These are phyloP conservation scores for Phrynosoma platyrhinos DNA, from an alignment of 2,113 vertebrate species.

Conservation along the genomic window DNA sequence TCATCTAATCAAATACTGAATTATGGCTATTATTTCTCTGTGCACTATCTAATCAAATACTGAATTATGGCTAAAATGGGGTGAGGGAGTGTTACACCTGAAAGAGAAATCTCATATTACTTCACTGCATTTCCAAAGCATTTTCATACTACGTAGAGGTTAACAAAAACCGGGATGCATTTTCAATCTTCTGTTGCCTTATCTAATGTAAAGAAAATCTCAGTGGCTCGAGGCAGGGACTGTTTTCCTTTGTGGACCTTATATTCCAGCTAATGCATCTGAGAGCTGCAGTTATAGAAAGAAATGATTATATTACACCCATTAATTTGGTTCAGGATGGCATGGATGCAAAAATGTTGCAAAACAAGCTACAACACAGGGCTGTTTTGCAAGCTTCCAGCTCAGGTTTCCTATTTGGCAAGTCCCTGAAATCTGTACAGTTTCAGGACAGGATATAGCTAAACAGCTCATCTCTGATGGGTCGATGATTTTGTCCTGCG, in stretches of 20 bases:
- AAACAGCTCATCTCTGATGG: slow-evolving; percentile 22
- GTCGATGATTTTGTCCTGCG: slow-evolving; percentile 46
- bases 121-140: background rate
- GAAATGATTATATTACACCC: background rate
- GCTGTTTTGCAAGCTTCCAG: background rate
- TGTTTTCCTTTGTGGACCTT: background rate
- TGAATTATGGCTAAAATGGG: background rate
- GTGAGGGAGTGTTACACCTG: background rate
- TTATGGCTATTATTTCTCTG: background rate
- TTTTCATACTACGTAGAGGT: background rate
- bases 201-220: background rate
- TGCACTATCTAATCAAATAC: no score
- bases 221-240: slow-evolving; percentile 7
- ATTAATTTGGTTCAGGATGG: background rate
- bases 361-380: background rate
- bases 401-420: background rate
- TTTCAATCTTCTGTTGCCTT: background rate
- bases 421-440: slow-evolving; percentile 22
- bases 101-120: background rate
- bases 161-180: background rate
- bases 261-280: slow-evolving; percentile 7
- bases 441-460: background rate
- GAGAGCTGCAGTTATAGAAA: background rate
- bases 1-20: no score
- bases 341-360: background rate